Percentiles rank a stretch among this genome's conserved stretches.
phyloP scores from a whole-genome alignment of 2,888 invertebrate genomes.

The Tipula helvola region DNA sequence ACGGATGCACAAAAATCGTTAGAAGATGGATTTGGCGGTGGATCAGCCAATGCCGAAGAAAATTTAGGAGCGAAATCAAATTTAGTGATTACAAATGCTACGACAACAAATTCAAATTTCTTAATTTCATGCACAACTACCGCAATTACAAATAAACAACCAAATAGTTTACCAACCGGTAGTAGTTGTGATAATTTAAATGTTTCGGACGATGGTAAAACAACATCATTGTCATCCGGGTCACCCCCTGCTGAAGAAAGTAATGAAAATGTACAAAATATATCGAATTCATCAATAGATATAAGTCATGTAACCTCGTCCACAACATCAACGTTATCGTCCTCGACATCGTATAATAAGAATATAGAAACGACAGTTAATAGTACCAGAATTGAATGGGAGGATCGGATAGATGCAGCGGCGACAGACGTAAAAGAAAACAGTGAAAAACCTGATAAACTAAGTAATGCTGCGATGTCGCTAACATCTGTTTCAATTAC shows the following conservation, averaged over 20 bases:
- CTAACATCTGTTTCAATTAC: not conserved
- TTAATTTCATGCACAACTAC: conserved; percentile 19
- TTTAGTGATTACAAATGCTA: conserved; percentile 15
- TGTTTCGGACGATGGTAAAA: not conserved
- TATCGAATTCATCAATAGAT: conserved; percentile 4
- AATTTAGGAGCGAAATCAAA: not conserved
- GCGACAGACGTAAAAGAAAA: not conserved
- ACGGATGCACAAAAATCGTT: not conserved
- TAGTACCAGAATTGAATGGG: not conserved
- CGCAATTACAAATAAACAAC: not conserved
- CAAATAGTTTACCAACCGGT: not conserved
- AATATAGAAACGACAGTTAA: not conserved
- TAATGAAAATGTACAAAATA: not conserved
- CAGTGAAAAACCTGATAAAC: not conserved
- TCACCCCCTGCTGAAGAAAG: not conserved
- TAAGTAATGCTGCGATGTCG: not conserved
- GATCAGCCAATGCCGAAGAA: not conserved
- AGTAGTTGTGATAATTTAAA: not conserved
- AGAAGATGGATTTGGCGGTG: not conserved
- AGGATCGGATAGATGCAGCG: not conserved
- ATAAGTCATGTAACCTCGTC: not conserved
- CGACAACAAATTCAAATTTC: conserved; percentile 23
- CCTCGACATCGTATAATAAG: not conserved
- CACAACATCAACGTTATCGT: conserved; percentile 11
- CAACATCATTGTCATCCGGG: not conserved